phyloP scores from a whole-genome alignment of 1,140 invertebrate genomes.

The Araneus ventricosus region DNA sequence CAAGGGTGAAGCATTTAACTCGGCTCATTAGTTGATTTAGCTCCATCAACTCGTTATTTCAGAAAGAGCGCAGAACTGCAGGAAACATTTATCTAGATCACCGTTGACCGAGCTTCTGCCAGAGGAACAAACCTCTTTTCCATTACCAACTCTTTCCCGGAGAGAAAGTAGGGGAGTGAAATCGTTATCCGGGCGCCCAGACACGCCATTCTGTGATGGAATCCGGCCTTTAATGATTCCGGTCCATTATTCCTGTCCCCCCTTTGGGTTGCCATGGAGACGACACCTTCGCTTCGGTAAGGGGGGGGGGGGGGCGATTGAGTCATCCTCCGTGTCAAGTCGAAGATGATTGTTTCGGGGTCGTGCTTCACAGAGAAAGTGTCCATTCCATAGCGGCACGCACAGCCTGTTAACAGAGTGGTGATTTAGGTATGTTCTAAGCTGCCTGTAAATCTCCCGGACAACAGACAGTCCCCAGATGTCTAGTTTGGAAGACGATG shows the following conservation, averaged over 20 bases:
- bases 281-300: neutral
- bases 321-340: neutral
- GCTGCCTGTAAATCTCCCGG: no score
- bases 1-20: no score
- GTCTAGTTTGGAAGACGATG: no score
- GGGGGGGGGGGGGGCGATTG: neutral
- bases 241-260: neutral
- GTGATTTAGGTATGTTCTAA: no score
- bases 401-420: no score
- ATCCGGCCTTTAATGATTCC: slow-evolving; percentile 15
- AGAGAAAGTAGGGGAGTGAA: neutral
- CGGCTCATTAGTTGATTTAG: no score
- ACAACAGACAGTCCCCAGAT: no score
- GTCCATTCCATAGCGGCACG: no score
- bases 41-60: no score
- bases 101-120: neutral
- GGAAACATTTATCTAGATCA: slow-evolving; percentile 7
- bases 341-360: slow-evolving; percentile 17
- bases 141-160: neutral
- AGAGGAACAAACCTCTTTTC: neutral
- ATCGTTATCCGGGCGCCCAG: neutral
- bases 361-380: no score
- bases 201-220: neutral
- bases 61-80: neutral
- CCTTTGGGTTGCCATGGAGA: neutral